Evolutionary conservation across 1,140 invertebrate species (phyloP), one percentile per base, ranked within the genome.

Genomic region (Neoseiulus cucumeris): DNA sequence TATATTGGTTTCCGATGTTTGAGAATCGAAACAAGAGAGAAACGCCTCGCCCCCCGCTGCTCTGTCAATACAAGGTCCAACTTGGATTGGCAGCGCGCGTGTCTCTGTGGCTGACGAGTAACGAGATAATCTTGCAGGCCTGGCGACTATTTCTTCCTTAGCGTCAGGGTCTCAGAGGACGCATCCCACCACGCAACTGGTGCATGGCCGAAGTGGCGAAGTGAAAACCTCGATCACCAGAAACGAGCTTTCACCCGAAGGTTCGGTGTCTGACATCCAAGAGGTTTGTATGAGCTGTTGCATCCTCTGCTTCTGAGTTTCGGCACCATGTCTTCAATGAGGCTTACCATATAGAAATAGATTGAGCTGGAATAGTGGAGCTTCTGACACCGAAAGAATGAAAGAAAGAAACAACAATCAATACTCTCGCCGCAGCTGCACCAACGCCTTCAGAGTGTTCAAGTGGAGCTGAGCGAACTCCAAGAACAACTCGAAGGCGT

Each of bases 151-250:
- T 14, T 59, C 51, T 6, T 59, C 51, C 4, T 20, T 59, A 5
- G 51, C 51, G 22, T 59, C 51, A 59, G 51, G 51, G 14, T 59
- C 51, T 17, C 51, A 59, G 22, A 25, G 51, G 12, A 59, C 51
- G 25, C 51, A 59, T 25, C 51, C 51, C 14, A 59, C 51, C 25
- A 59, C 51, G n/a, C 51, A 59, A 33, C 51, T 59, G 51, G 51
- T 59, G 51, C 51, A 25, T 25, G 51, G 51, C 51, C 51, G 51
- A 14, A 59, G 51, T 25, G 51, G 51, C 14, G 51, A 59, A 33
- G 51, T 59, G 14, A 59, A 59, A 25, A 59, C 51, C 25, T 59
- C 51, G 22, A 59, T 59, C 4, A 59, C 51, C 4, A 59, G 33
- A 25, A 59, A 59, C 22, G 51, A 59, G 22, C 51, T 59, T 25